Evolutionary conservation across 2,888 invertebrate genomes (phyloP).

Genomic region (Desoria tigrina): DNA sequence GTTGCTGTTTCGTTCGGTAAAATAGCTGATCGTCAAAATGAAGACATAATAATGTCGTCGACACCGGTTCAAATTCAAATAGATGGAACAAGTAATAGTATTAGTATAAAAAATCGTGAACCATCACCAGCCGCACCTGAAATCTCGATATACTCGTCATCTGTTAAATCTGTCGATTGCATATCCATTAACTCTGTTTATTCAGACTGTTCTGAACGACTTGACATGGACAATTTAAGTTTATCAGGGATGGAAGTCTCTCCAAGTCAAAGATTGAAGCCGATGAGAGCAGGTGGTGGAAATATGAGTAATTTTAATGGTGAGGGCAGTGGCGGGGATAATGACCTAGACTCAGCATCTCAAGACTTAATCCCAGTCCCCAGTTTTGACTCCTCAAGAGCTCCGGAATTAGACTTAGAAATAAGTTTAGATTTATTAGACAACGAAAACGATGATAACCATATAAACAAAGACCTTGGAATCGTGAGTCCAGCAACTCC

Average conservation of each 20-base stretch:
- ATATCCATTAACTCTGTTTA: conserved; percentile 46
- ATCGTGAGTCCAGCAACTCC: conserved; percentile 41
- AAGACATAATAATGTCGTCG: too few species aligned
- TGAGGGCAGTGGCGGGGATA: conserved; percentile 10
- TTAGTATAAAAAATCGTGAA: too few species aligned
- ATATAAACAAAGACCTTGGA: conserved; percentile 7
- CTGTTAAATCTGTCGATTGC: conserved; percentile 43
- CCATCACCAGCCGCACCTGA: conserved; percentile 3
- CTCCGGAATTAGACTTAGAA: conserved; percentile 18
- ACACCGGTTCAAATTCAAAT: too few species aligned
- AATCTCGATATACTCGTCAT: conserved; percentile 34
- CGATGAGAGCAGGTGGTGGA: conserved; percentile 24
- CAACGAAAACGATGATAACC: background rate
- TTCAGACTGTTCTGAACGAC: conserved; percentile 47
- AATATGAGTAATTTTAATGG: background rate
- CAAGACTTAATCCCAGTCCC: conserved; percentile 49
- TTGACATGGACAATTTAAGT: conserved; percentile 42
- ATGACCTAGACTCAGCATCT: conserved; percentile 16
- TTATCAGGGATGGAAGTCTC: conserved; percentile 37
- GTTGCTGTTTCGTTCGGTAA: too few species aligned
- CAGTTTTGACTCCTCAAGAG: conserved; percentile 32
- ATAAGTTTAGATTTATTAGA: conserved; percentile 21
- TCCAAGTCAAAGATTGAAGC: conserved; percentile 44
- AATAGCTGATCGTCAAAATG: too few species aligned
- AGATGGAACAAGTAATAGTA: too few species aligned